phyloP scores from a whole-genome alignment of 2,113 vertebrate species.

The Suncus etruscus region DNA sequence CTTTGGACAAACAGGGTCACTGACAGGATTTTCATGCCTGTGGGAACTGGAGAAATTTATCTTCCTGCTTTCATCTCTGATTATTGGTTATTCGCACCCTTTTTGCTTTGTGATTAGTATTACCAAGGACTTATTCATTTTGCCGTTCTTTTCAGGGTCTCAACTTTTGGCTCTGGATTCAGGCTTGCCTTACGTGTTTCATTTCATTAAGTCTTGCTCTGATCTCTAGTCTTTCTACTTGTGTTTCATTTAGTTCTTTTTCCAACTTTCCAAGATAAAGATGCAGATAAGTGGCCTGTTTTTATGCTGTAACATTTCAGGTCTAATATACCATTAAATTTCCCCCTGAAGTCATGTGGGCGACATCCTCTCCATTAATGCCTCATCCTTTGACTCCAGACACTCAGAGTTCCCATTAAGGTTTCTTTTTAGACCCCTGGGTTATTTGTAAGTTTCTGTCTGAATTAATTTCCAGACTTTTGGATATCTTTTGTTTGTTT shows the following conservation, averaged over 20 bases:
- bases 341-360: neutral
- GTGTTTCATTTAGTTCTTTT: constrained; percentile 21
- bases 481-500: constrained; percentile 13
- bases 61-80: neutral
- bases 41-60: neutral
- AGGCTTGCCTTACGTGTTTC: neutral
- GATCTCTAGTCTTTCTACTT: constrained; percentile 19
- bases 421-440: neutral
- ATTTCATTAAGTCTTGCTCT: constrained; percentile 54
- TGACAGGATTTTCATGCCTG: neutral
- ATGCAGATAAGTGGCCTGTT: neutral
- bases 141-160: neutral
- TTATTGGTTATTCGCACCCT: neutral
- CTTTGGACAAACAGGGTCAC: neutral
- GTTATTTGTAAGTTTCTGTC: neutral
- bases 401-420: neutral
- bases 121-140: neutral
- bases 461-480: too few relatives aligned
- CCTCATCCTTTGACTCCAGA: neutral
- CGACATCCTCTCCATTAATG: neutral
- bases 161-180: neutral
- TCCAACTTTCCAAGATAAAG: constrained; percentile 7
- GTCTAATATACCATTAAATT: neutral
- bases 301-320: constrained; percentile 27
- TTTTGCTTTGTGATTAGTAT: neutral